Conservation (phyloP, 2,888 invertebrate genomes). For the Crossocerus cetratus region DNA sequence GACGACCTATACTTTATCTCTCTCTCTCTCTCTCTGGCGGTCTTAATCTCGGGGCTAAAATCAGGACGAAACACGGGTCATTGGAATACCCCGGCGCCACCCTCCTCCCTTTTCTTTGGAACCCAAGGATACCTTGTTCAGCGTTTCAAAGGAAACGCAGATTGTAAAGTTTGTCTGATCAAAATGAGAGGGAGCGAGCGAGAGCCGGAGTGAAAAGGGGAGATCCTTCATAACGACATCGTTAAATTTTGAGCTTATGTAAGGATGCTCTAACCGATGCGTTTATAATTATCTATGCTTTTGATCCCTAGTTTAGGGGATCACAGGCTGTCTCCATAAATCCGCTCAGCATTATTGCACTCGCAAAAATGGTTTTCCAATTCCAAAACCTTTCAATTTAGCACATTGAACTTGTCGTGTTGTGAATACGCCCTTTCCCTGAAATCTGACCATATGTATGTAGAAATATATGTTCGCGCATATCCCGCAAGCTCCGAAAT, state of each 20-base stretch:
- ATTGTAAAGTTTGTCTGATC: constrained; percentile 6
- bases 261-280: constrained; percentile 19
- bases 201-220: too few species aligned
- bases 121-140: constrained; percentile 22
- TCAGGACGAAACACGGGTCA: neutral
- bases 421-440: too few species aligned
- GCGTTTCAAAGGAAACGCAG: constrained; percentile 20
- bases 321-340: neutral
- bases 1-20: too few species aligned
- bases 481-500: too few species aligned
- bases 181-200: constrained; percentile 1
- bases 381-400: too few species aligned
- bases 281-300: constrained; percentile 38
- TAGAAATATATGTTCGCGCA: too few species aligned
- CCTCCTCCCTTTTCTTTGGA: constrained; percentile 10
- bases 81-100: neutral
- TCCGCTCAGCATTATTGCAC: too few species aligned
- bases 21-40: too few species aligned
- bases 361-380: too few species aligned
- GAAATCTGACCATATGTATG: too few species aligned
- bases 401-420: too few species aligned
- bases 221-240: constrained; percentile 30
- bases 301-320: constrained; percentile 27
- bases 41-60: neutral
- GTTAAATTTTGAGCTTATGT: constrained; percentile 14